Evolutionary conservation across 2,888 invertebrate species (phyloP), one percentile per base, ranked within the genome.

Genomic region (Dicranocentrus wangi): DNA sequence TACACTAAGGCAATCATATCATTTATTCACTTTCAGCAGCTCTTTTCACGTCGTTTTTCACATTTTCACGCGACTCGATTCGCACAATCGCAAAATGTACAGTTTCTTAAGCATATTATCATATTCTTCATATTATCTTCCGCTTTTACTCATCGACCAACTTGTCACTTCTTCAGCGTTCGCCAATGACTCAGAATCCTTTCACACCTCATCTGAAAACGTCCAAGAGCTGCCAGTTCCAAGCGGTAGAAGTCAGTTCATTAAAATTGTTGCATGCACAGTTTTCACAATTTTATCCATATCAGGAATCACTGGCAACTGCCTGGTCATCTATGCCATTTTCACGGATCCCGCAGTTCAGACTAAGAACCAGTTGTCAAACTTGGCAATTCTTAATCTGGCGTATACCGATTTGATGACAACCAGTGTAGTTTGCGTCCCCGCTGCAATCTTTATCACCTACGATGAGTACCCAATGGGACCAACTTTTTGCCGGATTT

Each of bases 361-460:
- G 47, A 61, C 66, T 28, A 58, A 43, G 23, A 73, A 72, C 32
- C 80, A 80, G 27, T 21, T 73, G 10, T 73, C 80, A 1, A 80
- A 73, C 27, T 17, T 80, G 51, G 61, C 73, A 15, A 68, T 80
- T 23, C 13, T 80, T 3, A 73, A 69, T 27, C 47, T 80, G 60
- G 80, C 80, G 8, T 61, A 53, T 15, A 80, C 73, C 3, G 80
- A 80, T 69, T 69, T 80, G 19, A 68, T 65, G 13, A 80, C 80
- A 13, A 61, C 61, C 1, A 53, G 61, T 3, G 15, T 80, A 13
- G 73, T 73, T 7, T 73, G 68, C 60, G 51, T 80, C 8, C 80
- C 73, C 7, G 80, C 27, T 32, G 73, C 80, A 8, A 27, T 69
- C 5, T 47, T 58, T 2, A 65, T 80, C 39, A 21, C 47, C 21